Evolutionary conservation across 2,797 vertebrate genomes (phyloP), one percentile per base, ranked within the genome.

Genomic region (Lutjanus campechanus): DNA sequence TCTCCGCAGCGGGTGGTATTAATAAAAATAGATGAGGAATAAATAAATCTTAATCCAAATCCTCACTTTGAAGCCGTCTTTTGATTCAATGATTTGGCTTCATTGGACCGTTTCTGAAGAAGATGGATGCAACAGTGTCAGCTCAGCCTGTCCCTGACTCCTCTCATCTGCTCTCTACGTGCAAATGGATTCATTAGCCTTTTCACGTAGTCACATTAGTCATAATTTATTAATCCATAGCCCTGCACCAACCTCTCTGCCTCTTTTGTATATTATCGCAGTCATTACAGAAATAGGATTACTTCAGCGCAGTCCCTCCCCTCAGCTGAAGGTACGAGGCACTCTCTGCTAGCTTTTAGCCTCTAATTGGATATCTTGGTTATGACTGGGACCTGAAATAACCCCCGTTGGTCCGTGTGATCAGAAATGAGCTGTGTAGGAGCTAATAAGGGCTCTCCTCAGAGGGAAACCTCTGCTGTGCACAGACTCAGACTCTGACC

Each of bases 141-240:
- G 76, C 88, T 22, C 73, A 69, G 61, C 64, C 51, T 60, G 59
- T 83, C 71, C 90, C 88, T 77, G 77, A 73, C 79, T 93, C 86
- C 79, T 94, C 92, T 90, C 76, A 85, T 89, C 92, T 93, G 81
- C 81, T 90, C 84, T 82, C 92, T 91, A 85, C 85, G 82, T 86
- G 77, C 90, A 95, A 95, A 95, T 94, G 88, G 94, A 92, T 95
- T 95, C 92, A 94, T 96, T 95, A 93, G 90, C 93, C 82, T 84
- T 92, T 92, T 85, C 88, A 78, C 46, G 94, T 90, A 87, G 82
- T 85, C 85, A 91, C 88, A 94, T 95, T 94, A 90, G 88, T 92
- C 88, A 86, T 92, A 81, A 88, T 90, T 86, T 92, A 82, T 89
- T 91, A 91, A 91, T 64, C 80, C 80, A 62, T 63, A 51, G 55